phyloP scores from a whole-genome alignment of 1,140 invertebrate genomes.

The Leguminivora glycinivorella region DNA sequence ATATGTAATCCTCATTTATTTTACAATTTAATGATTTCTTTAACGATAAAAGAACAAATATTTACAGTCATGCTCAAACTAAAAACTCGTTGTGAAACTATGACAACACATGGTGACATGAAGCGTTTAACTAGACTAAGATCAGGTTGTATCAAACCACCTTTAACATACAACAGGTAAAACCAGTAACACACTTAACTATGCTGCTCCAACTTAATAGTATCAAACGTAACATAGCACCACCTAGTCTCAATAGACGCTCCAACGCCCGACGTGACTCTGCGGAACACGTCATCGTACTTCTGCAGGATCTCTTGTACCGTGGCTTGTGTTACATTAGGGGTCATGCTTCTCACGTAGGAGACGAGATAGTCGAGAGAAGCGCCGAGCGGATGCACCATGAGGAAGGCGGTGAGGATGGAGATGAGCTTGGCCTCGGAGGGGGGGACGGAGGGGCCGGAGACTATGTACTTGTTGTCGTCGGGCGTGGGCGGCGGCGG shows the following conservation, averaged over 20 bases:
- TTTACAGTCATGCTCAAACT: too few relatives aligned
- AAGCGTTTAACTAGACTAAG: too few relatives aligned
- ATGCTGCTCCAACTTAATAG: conserved; percentile 39
- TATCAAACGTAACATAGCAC: conserved; percentile 54
- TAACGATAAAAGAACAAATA: too few relatives aligned
- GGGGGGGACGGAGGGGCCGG: conserved; percentile 33
- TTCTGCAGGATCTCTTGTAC: conserved; percentile 51
- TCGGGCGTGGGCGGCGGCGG: conserved; percentile 33
- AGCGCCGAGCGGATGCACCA: conserved; percentile 60
- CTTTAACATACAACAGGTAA: too few relatives aligned
- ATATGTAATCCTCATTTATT: too few relatives aligned
- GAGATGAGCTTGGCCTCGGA: conserved; percentile 63
- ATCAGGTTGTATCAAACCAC: too few relatives aligned
- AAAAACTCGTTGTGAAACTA: too few relatives aligned
- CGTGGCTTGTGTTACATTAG: conserved; percentile 44
- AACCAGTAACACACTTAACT: too few relatives aligned
- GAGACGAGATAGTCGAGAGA: conserved; percentile 57
- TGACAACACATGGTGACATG: too few relatives aligned
- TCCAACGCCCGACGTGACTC: conserved; percentile 48
- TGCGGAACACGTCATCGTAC: conserved; percentile 53
- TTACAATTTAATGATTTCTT: too few relatives aligned
- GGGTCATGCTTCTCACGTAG: conserved; percentile 55
- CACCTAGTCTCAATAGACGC: conserved; percentile 55
- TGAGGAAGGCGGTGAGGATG: conserved; percentile 59
- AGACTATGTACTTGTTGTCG: conserved; percentile 18